Percentiles rank a stretch among this genome's conserved stretches.
These are phyloP conservation scores for Caenorhabditis tropicalis DNA, from an alignment of 1,140 invertebrate genomes.

Conservation along the genomic window DNA sequence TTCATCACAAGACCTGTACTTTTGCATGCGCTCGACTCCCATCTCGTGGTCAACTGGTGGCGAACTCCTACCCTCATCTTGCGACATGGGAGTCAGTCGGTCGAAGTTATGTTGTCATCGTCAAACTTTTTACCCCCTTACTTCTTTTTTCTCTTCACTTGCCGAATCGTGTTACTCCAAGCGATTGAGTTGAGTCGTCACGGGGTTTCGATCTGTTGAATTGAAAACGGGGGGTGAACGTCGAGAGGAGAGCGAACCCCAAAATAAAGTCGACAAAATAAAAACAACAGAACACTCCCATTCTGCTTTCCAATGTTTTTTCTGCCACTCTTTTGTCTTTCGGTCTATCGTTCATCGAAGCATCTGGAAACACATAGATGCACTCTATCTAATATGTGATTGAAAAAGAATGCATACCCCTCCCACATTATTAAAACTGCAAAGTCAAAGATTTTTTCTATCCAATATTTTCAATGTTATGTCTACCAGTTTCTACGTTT, in stretches of 20 bases:
- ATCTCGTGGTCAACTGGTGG: slow-evolving; percentile 10
- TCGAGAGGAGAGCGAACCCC: not conserved
- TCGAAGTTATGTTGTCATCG: slow-evolving; percentile 1
- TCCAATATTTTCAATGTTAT: not conserved
- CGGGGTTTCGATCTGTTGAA: not conserved
- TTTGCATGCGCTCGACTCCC: not conserved
- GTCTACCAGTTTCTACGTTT: not conserved
- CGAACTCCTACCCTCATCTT: not conserved
- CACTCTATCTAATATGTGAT: not conserved
- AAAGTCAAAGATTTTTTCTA: not conserved
- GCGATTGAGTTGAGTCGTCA: not conserved
- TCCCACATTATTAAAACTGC: not conserved
- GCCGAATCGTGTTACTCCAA: not conserved
- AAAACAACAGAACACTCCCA: not conserved
- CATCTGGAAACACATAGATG: not conserved
- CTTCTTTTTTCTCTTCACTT: not conserved
- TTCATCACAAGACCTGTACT: slow-evolving; percentile 29
- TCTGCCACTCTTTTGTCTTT: not conserved
- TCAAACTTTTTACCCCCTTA: not conserved
- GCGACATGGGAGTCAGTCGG: slow-evolving; percentile 3
- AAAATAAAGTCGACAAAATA: not conserved
- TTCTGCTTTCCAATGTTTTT: not conserved
- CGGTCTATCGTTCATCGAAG: not conserved
- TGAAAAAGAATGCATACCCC: no score
- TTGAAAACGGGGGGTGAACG: not conserved